Evolutionary conservation across 2,888 invertebrate genomes (phyloP).

Genomic region (Acleris laterana): DNA sequence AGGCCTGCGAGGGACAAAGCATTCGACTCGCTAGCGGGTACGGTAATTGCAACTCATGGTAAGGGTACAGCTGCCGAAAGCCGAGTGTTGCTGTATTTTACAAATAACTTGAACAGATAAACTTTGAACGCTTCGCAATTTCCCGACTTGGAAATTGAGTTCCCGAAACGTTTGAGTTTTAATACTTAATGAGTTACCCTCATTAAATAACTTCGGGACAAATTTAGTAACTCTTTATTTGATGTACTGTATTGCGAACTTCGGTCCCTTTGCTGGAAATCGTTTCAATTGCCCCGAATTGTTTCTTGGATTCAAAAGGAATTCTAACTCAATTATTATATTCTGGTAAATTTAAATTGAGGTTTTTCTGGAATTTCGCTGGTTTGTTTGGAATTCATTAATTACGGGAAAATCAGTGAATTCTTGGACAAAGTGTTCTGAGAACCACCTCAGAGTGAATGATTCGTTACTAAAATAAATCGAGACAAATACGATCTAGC

Average conservation of each 20-base stretch:
- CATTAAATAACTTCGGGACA: constrained; percentile 52
- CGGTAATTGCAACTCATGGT: too few relatives aligned
- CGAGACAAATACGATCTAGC: too few relatives aligned
- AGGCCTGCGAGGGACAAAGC: too few relatives aligned
- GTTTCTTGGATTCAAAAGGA: constrained; percentile 20
- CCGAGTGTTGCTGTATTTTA: constrained; percentile 23
- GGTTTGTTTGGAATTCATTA: neutral
- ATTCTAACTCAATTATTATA: constrained; percentile 20
- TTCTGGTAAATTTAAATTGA: constrained; percentile 5
- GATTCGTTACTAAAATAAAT: too few relatives aligned
- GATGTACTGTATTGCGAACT: constrained; percentile 37
- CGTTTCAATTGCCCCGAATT: constrained; percentile 22
- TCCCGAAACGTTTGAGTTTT: constrained; percentile 54
- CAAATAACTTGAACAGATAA: constrained; percentile 36
- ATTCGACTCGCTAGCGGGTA: too few relatives aligned
- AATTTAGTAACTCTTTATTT: constrained; percentile 51
- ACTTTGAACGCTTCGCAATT: constrained; percentile 46
- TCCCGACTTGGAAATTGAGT: constrained; percentile 51
- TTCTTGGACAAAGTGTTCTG: too few relatives aligned
- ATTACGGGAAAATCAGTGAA: too few relatives aligned
- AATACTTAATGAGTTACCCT: constrained; percentile 56
- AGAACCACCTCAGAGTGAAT: too few relatives aligned
- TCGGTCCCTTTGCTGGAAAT: constrained; percentile 15
- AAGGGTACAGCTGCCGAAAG: neutral
- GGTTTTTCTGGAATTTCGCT: neutral